Percentiles rank a stretch among this genome's conserved stretches.
phyloP scores from a whole-genome alignment of 2,888 invertebrate genomes.

The Ypsolopha sequella region DNA sequence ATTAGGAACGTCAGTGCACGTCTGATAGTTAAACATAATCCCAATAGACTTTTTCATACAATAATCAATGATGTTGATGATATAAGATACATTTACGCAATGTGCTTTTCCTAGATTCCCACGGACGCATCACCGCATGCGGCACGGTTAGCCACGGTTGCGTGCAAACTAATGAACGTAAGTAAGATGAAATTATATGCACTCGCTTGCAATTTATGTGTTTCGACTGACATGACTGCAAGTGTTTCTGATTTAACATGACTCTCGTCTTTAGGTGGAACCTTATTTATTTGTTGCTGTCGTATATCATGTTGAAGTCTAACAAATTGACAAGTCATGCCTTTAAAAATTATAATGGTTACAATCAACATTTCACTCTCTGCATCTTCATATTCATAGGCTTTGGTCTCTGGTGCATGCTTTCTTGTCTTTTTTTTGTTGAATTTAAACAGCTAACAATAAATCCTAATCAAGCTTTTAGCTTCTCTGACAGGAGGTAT shows the following conservation, averaged over 20 bases:
- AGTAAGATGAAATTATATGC: constrained; percentile 49
- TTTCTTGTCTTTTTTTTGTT: neutral
- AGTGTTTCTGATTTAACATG: no score
- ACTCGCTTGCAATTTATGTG: constrained; percentile 48
- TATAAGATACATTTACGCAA: neutral
- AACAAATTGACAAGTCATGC: no score
- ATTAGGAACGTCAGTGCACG: constrained; percentile 22
- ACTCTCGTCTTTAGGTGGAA: no score
- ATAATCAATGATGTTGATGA: no score
- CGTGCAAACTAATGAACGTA: constrained; percentile 44
- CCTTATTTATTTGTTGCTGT: no score
- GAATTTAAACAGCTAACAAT: constrained; percentile 11
- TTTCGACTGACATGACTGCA: neutral
- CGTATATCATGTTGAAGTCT: no score
- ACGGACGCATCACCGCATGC: constrained; percentile 27
- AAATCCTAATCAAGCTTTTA: constrained; percentile 20
- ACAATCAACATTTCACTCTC: no score
- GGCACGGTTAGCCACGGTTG: constrained; percentile 28
- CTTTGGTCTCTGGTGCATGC: neutral
- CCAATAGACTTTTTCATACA: constrained; percentile 17
- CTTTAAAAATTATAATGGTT: no score
- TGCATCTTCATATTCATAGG: neutral
- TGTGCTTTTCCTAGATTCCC: constrained; percentile 30
- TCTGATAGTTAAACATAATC: constrained; percentile 20
- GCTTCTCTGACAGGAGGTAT: constrained; percentile 13